These are phyloP conservation scores for Prosopocoilus inquinatus DNA, from an alignment of 2,888 invertebrate genomes.

Conservation along the genomic window DNA sequence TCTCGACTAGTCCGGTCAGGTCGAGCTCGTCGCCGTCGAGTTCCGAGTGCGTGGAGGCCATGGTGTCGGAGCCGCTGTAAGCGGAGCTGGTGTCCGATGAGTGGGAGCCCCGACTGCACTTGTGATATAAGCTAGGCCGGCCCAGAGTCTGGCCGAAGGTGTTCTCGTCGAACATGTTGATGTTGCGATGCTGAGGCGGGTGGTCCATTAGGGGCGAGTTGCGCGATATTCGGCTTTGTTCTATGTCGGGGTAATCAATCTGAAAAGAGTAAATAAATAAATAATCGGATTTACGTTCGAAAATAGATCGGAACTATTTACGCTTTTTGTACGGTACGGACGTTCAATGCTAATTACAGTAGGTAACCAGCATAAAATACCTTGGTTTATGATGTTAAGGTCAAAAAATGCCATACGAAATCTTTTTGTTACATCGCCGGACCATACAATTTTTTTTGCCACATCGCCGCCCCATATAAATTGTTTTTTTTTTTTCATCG, in stretches of 20 bases:
- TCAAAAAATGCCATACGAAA: too few species aligned
- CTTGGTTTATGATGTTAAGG: too few species aligned
- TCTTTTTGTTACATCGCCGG: too few species aligned
- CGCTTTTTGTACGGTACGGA: too few species aligned
- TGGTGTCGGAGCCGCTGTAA: constrained; percentile 94
- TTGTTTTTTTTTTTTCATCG: too few species aligned
- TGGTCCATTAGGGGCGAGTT: constrained; percentile 48
- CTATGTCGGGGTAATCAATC: constrained; percentile 70
- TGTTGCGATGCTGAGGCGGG: constrained; percentile 29
- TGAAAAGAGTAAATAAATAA: constrained; percentile 47
- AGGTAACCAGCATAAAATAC: too few species aligned
- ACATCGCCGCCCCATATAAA: too few species aligned
- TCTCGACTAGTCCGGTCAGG: constrained; percentile 90
- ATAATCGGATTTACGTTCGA: too few species aligned
- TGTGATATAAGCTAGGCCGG: constrained; percentile 75
- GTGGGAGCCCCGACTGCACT: constrained; percentile 78
- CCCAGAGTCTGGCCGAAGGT: constrained; percentile 16
- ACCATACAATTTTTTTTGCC: too few species aligned
- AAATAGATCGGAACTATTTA: too few species aligned
- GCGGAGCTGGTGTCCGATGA: constrained; percentile 95
- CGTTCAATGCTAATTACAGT: too few species aligned
- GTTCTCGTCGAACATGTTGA: constrained; percentile 18
- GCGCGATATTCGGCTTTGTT: constrained; percentile 44
- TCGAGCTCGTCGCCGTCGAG: constrained; percentile 81
- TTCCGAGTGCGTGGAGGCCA: constrained; percentile 89